Evolutionary conservation across 2,113 vertebrate genomes (phyloP).

Genomic region (Regulus satrapa): DNA sequence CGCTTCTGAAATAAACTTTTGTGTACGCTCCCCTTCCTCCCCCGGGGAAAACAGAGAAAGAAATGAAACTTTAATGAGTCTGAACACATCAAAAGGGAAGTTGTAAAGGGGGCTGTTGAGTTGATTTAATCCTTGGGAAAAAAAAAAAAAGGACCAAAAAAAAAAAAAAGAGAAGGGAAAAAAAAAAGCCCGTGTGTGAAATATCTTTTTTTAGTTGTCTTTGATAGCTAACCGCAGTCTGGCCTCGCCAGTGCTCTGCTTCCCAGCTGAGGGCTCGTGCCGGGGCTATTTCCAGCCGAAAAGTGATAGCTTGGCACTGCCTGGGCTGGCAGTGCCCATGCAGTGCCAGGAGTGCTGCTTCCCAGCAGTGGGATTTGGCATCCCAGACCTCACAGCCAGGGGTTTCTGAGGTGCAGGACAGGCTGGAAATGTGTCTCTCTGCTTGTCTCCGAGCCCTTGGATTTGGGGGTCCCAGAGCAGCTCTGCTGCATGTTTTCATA

Average conservation of each 20-base stretch:
- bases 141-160: neutral
- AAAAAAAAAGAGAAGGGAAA: neutral
- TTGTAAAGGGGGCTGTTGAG: constrained; percentile 47
- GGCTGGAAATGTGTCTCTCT: neutral
- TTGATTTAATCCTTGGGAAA: constrained; percentile 38
- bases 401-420: neutral
- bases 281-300: neutral
- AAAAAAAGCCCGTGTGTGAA: neutral
- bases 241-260: neutral
- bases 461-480: neutral
- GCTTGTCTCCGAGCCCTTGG: neutral
- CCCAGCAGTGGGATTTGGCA: neutral
- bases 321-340: neutral
- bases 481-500: neutral
- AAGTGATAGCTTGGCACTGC: neutral
- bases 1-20: constrained; percentile 52
- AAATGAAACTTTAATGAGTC: constrained; percentile 57
- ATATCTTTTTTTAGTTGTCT: constrained; percentile 54
- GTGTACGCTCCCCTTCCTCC: constrained; percentile 15
- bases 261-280: constrained; percentile 6
- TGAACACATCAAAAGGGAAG: constrained; percentile 55
- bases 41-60: constrained; percentile 19
- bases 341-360: neutral
- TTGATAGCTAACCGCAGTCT: constrained; percentile 35
- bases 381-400: neutral